Percentiles rank a stretch among this genome's conserved stretches.
These are phyloP conservation scores for Lepidotrigona ventralis DNA, from an alignment of 1,140 invertebrate genomes.

Conservation along the genomic window DNA sequence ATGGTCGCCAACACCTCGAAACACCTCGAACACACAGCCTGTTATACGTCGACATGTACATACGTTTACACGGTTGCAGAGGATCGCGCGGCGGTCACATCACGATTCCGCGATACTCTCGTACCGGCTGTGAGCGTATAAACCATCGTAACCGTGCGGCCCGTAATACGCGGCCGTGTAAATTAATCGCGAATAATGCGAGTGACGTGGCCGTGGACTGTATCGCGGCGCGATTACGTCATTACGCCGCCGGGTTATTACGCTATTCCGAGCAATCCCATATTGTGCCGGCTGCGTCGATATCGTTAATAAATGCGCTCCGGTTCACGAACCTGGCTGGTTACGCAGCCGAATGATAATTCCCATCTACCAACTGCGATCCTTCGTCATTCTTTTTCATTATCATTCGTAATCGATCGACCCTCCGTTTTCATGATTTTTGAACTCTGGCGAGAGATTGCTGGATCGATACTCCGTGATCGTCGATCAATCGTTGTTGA, in stretches of 20 bases:
- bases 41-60: too few relatives aligned
- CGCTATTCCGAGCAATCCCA: neutral
- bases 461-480: too few relatives aligned
- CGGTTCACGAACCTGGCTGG: neutral
- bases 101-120: neutral
- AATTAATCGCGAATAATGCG: conserved; percentile 45
- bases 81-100: too few relatives aligned
- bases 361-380: too few relatives aligned
- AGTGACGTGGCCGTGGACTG: conserved; percentile 10
- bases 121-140: neutral
- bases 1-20: too few relatives aligned
- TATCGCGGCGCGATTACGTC: conserved; percentile 23
- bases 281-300: neutral
- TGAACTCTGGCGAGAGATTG: too few relatives aligned
- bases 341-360: neutral
- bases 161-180: conserved; percentile 36
- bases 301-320: conserved; percentile 30
- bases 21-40: too few relatives aligned
- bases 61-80: neutral
- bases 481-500: too few relatives aligned
- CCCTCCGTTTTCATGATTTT: too few relatives aligned
- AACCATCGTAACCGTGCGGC: conserved; percentile 13
- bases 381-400: too few relatives aligned
- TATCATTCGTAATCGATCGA: too few relatives aligned
- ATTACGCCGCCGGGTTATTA: conserved; percentile 18